Base-by-base conservation (phyloP, 2,888 invertebrate species). In the Belgica antarctica region DNA sequence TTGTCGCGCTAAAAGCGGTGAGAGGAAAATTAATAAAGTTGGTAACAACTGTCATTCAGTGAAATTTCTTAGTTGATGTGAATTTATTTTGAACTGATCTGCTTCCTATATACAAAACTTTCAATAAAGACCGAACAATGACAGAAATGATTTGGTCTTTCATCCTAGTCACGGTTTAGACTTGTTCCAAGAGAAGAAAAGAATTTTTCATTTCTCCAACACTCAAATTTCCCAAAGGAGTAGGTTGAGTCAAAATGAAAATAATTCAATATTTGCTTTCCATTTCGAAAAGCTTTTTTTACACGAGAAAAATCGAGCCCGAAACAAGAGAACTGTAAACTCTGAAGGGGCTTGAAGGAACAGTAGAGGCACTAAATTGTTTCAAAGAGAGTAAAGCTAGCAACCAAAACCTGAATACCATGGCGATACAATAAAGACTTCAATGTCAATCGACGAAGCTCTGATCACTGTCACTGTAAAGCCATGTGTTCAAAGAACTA, bases 321-420 rank as follows among this genome's bases (percentile, higher is more conserved):
- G 91, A 92, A 75, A 77, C 92, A 70, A 82, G 82, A 65, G 86
- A 88, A 72, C 77, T 88, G 63, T 89, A 87, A 70, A 81, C 72
- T 85, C 86, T 0, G 89, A 90, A 75, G 83, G 71, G 85, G 87
- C 1, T 80, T 88, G 0, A 84, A 89, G 70, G 82, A 82, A 34
- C 86, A 89, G 73, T 87, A 87, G 87, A 88, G 36, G 82, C 85
- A 0, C 86, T 89, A 75, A 83, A 84, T 3, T 84, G 87, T 74
- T 77, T 89, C 1, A 81, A 88, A 4, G 85, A 84, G 69, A 82
- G 84, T 0, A 90, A 92, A 76, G 88, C 87, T 19, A 79, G 81
- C 65, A 76, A 84, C n/a, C 79, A 83, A 12, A 82, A 81, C 72
- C 77, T 82, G 3, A 83, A 87, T 78, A 83, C 86, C 7, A 83